phyloP scores from a whole-genome alignment of 2,113 vertebrate species.

The Melanostigma gelatinosum region DNA sequence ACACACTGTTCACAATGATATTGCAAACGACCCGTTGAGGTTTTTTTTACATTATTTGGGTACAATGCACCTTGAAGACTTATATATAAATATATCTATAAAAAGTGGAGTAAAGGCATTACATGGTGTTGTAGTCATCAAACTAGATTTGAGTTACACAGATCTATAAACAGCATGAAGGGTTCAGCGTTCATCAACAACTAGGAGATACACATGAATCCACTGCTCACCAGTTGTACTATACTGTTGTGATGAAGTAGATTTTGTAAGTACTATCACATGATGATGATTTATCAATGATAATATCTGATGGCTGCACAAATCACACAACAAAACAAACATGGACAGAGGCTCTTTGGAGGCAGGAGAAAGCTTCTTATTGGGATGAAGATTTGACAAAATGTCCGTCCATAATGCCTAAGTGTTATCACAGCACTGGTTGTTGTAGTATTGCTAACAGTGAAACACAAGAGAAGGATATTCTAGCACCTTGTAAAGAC shows the following conservation, averaged over 20 bases:
- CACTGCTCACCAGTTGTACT: slow-evolving; percentile 5
- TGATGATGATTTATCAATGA: neutral
- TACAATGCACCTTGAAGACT: slow-evolving; percentile 34
- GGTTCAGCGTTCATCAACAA: slow-evolving; percentile 21
- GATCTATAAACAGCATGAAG: neutral
- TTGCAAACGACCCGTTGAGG: slow-evolving; percentile 42
- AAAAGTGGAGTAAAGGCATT: slow-evolving; percentile 48
- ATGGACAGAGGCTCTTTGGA: slow-evolving; percentile 27
- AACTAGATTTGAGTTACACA: neutral
- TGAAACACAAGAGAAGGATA: slow-evolving; percentile 7
- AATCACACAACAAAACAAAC: neutral
- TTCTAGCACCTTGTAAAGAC: slow-evolving; percentile 2
- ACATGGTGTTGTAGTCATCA: neutral
- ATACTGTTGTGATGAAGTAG: neutral
- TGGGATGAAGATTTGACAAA: slow-evolving; percentile 25
- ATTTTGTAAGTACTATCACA: slow-evolving; percentile 9
- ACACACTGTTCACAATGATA: slow-evolving; percentile 47
- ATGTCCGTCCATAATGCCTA: slow-evolving; percentile 30
- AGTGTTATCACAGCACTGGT: slow-evolving; percentile 29
- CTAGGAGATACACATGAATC: slow-evolving; percentile 9
- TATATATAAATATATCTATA: slow-evolving; percentile 60
- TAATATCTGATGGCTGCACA: neutral
- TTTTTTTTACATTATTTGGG: slow-evolving; percentile 25
- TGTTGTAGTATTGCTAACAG: slow-evolving; percentile 13
- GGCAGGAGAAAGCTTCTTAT: slow-evolving; percentile 14